phyloP scores from a whole-genome alignment of 2,888 invertebrate species.

The Oxystoma pomonae region DNA sequence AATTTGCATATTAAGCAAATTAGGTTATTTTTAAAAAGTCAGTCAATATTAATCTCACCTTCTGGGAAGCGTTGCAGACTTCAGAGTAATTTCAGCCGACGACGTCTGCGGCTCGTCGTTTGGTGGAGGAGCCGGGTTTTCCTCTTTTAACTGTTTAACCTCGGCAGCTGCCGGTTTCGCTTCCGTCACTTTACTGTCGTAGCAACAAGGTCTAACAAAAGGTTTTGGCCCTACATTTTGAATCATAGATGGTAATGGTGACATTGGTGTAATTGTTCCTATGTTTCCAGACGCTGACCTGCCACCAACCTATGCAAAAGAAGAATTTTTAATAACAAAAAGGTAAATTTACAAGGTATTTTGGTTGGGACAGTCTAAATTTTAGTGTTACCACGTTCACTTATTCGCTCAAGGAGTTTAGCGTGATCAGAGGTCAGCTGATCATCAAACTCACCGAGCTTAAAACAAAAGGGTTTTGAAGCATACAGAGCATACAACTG shows the following conservation, averaged over 20 bases:
- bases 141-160: constrained; percentile 29
- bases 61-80: constrained; percentile 63
- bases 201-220: constrained; percentile 34
- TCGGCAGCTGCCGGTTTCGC: constrained; percentile 12
- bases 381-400: too few species aligned
- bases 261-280: constrained; percentile 38
- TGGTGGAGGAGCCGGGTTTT: constrained; percentile 26
- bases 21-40: neutral
- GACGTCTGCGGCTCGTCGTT: constrained; percentile 53
- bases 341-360: too few species aligned
- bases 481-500: too few species aligned
- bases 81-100: constrained; percentile 61
- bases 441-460: too few species aligned
- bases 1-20: too few species aligned
- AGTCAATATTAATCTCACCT: constrained; percentile 37
- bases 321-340: too few species aligned
- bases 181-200: constrained; percentile 25
- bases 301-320: constrained; percentile 39
- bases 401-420: too few species aligned
- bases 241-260: constrained; percentile 35
- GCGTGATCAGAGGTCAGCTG: too few species aligned
- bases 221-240: constrained; percentile 36
- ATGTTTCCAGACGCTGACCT: constrained; percentile 58
- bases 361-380: too few species aligned
- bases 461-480: too few species aligned